Evolutionary conservation across 2,888 invertebrate species (phyloP).

Genomic region (Chironomus riparius): DNA sequence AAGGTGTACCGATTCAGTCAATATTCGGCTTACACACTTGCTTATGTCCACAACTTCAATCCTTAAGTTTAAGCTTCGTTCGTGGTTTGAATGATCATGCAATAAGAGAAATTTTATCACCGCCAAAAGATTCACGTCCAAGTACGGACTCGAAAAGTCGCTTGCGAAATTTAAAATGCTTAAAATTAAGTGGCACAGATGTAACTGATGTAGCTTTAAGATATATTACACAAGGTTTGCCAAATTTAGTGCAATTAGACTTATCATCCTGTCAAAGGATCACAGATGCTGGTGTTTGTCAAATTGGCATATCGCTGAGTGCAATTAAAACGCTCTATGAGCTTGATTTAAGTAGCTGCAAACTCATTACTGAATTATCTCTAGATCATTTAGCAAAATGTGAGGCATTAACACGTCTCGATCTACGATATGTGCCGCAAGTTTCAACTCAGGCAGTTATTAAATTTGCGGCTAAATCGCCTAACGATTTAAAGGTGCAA

Average conservation of each 20-base stretch:
- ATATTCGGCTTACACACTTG: conserved; percentile 73
- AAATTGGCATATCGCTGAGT: conserved; percentile 68
- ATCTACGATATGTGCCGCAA: conserved; percentile 69
- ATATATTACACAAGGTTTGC: conserved; percentile 66
- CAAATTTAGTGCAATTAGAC: conserved; percentile 65
- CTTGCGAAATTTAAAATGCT: conserved; percentile 62
- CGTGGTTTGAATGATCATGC: conserved; percentile 76
- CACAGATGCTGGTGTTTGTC: conserved; percentile 84
- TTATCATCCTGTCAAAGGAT: conserved; percentile 79
- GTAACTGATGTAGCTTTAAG: conserved; percentile 69
- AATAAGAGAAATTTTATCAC: conserved; percentile 73
- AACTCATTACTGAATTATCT: conserved; percentile 70
- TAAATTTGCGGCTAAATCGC: conserved; percentile 72
- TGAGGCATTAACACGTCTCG: conserved; percentile 61
- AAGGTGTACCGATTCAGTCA: conserved; percentile 66
- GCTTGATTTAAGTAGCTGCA: conserved; percentile 73
- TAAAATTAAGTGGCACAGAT: conserved; percentile 78
- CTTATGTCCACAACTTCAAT: conserved; percentile 67
- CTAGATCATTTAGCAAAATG: conserved; percentile 72
- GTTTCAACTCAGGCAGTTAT: conserved; percentile 74
- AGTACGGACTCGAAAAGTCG: conserved; percentile 65
- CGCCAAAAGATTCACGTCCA: conserved; percentile 77
- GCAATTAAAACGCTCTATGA: conserved; percentile 55
- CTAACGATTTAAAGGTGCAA: conserved; percentile 68
- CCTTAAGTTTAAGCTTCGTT: conserved; percentile 78